A percentile compares a stretch with the other conserved stretches of the same genome.
Conservation (phyloP, 2,888 invertebrate species). For the Stenichneumon culpator region DNA sequence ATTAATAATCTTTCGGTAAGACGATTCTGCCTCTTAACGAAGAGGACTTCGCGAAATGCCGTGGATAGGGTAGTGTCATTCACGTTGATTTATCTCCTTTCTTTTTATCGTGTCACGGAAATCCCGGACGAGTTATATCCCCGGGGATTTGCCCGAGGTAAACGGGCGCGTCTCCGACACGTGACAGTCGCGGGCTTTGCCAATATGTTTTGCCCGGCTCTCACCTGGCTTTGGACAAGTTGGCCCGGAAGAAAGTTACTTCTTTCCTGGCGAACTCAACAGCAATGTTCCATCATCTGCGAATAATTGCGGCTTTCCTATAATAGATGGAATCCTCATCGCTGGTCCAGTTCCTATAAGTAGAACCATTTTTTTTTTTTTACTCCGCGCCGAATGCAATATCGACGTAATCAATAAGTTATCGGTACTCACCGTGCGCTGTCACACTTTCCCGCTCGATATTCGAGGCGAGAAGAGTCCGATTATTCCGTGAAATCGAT, state of each 20-base stretch:
- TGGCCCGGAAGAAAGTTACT: background rate
- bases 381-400: background rate
- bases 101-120: slow-evolving; percentile 5
- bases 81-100: slow-evolving; percentile 20
- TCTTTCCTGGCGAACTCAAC: background rate
- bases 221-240: slow-evolving; percentile 1
- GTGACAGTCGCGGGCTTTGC: slow-evolving; percentile 9
- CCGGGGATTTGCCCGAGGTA: slow-evolving; percentile 4
- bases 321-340: background rate
- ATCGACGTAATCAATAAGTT: slow-evolving; percentile 9
- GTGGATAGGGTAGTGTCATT: background rate
- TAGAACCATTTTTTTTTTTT: background rate
- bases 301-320: background rate
- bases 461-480: background rate
- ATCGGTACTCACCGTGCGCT: background rate
- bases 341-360: background rate
- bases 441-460: background rate
- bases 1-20: background rate
- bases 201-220: slow-evolving; percentile 8
- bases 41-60: background rate
- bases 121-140: slow-evolving; percentile 22
- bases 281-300: background rate
- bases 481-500: background rate
- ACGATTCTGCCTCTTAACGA: background rate
- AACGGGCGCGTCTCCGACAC: background rate